Evolutionary conservation across 2,888 invertebrate genomes (phyloP), one percentile per base, ranked within the genome.

Genomic region (Melieria crassipennis): DNA sequence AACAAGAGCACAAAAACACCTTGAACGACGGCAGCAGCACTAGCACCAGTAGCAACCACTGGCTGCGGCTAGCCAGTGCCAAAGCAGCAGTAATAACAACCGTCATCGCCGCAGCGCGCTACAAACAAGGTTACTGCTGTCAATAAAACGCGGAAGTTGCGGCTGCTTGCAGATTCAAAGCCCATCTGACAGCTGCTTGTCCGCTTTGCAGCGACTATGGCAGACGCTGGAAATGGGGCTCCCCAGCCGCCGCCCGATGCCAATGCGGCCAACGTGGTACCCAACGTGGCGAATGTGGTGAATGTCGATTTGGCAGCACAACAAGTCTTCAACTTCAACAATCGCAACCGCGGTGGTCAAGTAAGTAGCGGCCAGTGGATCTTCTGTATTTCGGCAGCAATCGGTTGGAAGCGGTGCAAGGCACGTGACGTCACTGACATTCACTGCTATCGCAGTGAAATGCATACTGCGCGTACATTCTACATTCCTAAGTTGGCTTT

Each of bases 321-420:
- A 77, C 83, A 83, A 77, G 80, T 80, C 73, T 80, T 83, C 74
- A 74, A 74, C 45, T 58, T 74, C 7, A 85, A 84, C 74, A 82
- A 82, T 75, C 79, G 82, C 30, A 82, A 83, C 78, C 82, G 83
- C 45, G 77, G 78, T 70, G 76, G 78, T 50, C 79, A 77, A 52
- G 79, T 76, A 45, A 79, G 74, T n/a, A 30, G 48, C 16, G 43
- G 5, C 7, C 9, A 30, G 30, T 30, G 30, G 30, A 30, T 30
- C 30, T 30, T 30, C 3, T 30, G 2, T 30, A 30, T 30, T 30
- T 2, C 30, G 30, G 30, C 30, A 30, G 30, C 30, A 30, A 30
- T 30, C 30, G 30, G 30, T 30, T 30, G 2, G 30, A 30, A 30
- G 30, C 30, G 30, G 30, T 30, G 30, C 30, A 30, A 30, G 30